Conservation (phyloP, 2,113 vertebrate genomes). For the Phasianus colchicus region DNA sequence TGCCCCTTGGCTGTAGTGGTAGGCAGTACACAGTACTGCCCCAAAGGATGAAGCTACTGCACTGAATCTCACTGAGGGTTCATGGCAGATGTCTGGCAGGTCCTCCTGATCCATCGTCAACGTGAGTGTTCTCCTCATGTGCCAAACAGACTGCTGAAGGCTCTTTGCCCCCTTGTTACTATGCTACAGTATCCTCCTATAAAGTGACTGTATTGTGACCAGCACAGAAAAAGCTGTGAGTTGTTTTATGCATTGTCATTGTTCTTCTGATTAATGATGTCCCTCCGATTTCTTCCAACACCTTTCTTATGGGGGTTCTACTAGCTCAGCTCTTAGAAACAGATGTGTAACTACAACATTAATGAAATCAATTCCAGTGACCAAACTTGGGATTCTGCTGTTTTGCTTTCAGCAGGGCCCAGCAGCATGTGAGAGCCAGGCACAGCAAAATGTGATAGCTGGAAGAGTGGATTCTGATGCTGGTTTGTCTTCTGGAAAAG, state of each 20-base stretch:
- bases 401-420: not conserved
- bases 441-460: not conserved
- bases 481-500: not conserved
- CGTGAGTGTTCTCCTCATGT: fast-evolving
- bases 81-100: fast-evolving
- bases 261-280: not conserved
- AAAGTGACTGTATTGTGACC: not conserved
- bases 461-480: not conserved
- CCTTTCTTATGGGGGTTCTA: not conserved
- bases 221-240: not conserved
- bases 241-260: not conserved
- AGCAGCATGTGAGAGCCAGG: not conserved
- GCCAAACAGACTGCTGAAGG: not conserved
- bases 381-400: not conserved
- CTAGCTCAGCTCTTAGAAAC: not conserved
- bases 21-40: not conserved
- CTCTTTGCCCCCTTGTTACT: not conserved
- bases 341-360: fast-evolving
- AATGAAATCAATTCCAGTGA: not conserved
- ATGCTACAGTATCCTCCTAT: not conserved
- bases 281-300: not conserved
- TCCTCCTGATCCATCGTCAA: not conserved
- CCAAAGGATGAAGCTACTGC: not conserved
- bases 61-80: not conserved
- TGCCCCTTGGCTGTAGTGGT: not conserved